A percentile compares a stretch with the other conserved stretches of the same genome.
Evolutionary conservation across 2,888 invertebrate species (phyloP).

Genomic region (Tubulanus polymorphus): DNA sequence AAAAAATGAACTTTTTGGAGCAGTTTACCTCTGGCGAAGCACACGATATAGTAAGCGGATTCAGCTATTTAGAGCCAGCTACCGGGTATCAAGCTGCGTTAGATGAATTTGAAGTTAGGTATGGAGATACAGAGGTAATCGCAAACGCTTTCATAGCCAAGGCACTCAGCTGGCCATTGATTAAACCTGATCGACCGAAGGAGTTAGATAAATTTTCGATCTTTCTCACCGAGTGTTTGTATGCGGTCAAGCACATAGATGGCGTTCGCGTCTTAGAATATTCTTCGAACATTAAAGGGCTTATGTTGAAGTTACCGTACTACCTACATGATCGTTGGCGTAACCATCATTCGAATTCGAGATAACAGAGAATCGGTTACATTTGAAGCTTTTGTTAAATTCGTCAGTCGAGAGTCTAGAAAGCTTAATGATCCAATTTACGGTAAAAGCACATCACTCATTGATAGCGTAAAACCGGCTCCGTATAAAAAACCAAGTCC

Average conservation of each 20-base stretch:
- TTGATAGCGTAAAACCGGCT: too few relatives aligned
- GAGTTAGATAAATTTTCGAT: constrained; percentile 1
- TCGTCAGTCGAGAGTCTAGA: constrained; percentile 5
- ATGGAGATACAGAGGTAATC: constrained; percentile 10
- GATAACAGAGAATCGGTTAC: background rate
- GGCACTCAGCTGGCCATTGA: constrained; percentile 12
- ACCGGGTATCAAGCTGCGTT: too few relatives aligned
- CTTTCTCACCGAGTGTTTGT: constrained; percentile 3
- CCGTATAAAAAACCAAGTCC: too few relatives aligned
- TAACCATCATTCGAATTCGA: background rate
- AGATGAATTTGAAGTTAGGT: too few relatives aligned
- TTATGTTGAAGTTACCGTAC: constrained; percentile 7
- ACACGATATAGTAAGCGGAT: too few relatives aligned
- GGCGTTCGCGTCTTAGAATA: constrained; percentile 6
- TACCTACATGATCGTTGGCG: constrained; percentile 12
- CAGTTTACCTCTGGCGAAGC: too few relatives aligned
- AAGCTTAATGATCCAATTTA: constrained; percentile 7
- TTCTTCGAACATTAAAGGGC: constrained; percentile 5
- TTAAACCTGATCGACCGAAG: constrained; percentile 7
- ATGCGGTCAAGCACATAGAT: constrained; percentile 6
- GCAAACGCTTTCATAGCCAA: constrained; percentile 11
- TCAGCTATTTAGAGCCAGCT: too few relatives aligned
- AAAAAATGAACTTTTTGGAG: too few relatives aligned
- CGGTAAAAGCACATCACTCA: too few relatives aligned
- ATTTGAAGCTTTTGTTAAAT: background rate